A percentile compares a stretch with the other conserved stretches of the same genome.
phyloP scores from a whole-genome alignment of 1,140 invertebrate species.

The Theocolax elegans region DNA sequence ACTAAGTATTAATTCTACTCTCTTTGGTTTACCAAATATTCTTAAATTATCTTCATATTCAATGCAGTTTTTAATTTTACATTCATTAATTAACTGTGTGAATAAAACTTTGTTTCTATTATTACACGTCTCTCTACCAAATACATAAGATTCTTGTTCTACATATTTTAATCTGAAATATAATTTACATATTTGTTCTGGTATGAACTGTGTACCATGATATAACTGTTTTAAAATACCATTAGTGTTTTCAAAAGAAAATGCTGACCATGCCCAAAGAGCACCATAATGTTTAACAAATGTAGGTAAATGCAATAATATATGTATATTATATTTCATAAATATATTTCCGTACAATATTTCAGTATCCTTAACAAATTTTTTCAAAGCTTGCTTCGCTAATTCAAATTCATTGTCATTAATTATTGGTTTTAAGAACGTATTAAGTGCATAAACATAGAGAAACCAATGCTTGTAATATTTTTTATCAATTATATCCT shows the following conservation, averaged over 20 bases:
- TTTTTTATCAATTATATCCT: background rate
- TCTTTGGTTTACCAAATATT: background rate
- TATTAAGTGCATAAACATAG: background rate
- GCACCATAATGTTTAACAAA: background rate
- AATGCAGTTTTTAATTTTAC: background rate
- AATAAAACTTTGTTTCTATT: background rate
- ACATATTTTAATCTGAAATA: background rate
- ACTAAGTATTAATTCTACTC: background rate
- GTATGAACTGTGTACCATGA: background rate
- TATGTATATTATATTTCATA: slow-evolving; percentile 5
- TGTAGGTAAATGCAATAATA: background rate
- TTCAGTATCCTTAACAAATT: slow-evolving; percentile 5
- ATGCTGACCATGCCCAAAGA: slow-evolving; percentile 1
- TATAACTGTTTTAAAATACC: background rate
- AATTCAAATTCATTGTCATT: background rate
- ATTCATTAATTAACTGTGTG: background rate
- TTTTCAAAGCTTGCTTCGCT: background rate
- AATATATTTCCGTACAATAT: background rate
- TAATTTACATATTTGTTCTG: background rate
- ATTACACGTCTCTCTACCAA: background rate
- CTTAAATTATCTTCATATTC: background rate
- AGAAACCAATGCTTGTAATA: background rate
- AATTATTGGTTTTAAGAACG: background rate
- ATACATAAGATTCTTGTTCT: too few species aligned
- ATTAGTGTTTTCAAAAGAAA: background rate